phyloP scores from a whole-genome alignment of 2,113 vertebrate genomes.

The Percopsis transmontana region DNA sequence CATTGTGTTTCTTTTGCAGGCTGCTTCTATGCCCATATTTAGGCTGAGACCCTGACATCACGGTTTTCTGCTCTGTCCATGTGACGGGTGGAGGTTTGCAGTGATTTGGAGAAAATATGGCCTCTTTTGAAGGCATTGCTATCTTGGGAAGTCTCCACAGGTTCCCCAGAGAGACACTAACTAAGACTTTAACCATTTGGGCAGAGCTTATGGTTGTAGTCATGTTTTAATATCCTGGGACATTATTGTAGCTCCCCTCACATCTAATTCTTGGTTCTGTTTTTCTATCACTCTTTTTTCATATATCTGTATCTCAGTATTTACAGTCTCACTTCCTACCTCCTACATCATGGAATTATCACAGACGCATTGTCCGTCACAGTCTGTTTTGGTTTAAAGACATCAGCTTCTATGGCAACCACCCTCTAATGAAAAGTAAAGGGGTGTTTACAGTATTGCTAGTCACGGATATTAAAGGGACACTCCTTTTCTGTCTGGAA shows the following conservation, averaged over 20 bases:
- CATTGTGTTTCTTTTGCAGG: conserved; percentile 20
- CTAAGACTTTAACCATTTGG: conserved; percentile 16
- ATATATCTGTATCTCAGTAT: conserved; percentile 1
- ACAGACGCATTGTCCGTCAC: conserved; percentile 19
- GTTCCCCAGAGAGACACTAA: conserved; percentile 37
- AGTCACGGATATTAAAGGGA: neutral
- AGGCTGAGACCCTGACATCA: conserved; percentile 46
- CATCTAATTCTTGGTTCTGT: neutral
- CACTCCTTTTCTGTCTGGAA: neutral
- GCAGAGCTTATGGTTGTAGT: conserved; percentile 30
- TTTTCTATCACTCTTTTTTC: neutral
- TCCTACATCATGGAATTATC: conserved; percentile 44
- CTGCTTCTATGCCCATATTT: conserved; percentile 43
- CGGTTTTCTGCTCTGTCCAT: conserved; percentile 19
- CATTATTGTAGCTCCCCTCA: conserved; percentile 19
- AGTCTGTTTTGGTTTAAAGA: conserved; percentile 44
- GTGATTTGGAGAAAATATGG: conserved; percentile 20
- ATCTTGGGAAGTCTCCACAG: conserved; percentile 55
- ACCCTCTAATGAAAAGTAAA: conserved; percentile 49
- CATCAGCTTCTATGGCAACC: conserved; percentile 31
- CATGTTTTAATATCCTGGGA: conserved; percentile 28
- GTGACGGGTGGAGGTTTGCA: conserved; percentile 34
- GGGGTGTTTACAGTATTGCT: conserved; percentile 17
- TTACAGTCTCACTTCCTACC: conserved; percentile 1
- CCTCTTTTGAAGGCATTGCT: conserved; percentile 20